These are phyloP conservation scores for Epistrophe grossulariae DNA, from an alignment of 2,888 invertebrate species.

Conservation along the genomic window DNA sequence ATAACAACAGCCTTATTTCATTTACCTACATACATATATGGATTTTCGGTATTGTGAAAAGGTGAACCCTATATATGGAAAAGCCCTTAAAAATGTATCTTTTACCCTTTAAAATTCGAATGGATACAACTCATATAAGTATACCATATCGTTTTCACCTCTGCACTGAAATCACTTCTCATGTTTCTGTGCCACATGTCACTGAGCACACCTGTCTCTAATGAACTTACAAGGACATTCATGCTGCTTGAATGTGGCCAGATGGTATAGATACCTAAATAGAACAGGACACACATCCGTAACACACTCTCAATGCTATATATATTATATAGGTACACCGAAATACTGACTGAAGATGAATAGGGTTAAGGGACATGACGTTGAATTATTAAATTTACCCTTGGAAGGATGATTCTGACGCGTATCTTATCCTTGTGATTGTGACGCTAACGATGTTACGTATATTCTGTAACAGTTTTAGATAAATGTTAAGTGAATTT, in stretches of 20 bases:
- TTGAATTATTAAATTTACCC: conserved; percentile 55
- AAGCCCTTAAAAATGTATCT: conserved; percentile 48
- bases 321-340: too few species aligned
- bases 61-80: conserved; percentile 19
- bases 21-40: neutral
- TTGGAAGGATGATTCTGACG: conserved; percentile 34
- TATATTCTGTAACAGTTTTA: neutral
- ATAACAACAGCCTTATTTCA: too few species aligned
- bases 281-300: conserved; percentile 7
- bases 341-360: conserved; percentile 19
- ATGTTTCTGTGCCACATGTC: conserved; percentile 65
- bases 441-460: neutral
- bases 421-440: neutral
- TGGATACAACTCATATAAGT: neutral
- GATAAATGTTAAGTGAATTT: conserved; percentile 1
- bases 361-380: conserved; percentile 37
- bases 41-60: neutral
- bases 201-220: conserved; percentile 67
- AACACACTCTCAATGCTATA: neutral
- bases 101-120: conserved; percentile 33
- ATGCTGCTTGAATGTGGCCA: conserved; percentile 4
- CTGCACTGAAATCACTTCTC: conserved; percentile 60
- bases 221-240: conserved; percentile 64
- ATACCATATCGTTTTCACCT: conserved; percentile 53
- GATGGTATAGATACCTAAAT: neutral